A percentile compares a stretch with the other conserved stretches of the same genome.
Conservation (phyloP, 1,140 invertebrate genomes). For the Ceratosolen fusciceps region DNA sequence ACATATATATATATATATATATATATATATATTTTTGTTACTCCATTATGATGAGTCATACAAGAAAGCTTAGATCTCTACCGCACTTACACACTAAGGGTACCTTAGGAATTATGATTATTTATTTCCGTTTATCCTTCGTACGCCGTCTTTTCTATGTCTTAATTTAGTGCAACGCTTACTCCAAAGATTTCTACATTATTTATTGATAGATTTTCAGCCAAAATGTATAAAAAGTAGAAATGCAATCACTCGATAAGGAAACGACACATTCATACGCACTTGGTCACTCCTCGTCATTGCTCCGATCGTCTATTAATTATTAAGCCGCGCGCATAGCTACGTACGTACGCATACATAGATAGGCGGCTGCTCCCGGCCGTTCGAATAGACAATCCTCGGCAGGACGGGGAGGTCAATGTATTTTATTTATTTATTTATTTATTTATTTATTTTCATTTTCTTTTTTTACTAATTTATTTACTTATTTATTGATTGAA, state of each 20-base stretch:
- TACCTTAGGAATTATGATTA: not conserved
- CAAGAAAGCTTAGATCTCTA: not conserved
- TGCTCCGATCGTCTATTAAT: not conserved
- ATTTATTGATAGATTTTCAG: constrained; percentile 1
- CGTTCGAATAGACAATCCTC: too few species aligned
- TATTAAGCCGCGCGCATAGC: not conserved
- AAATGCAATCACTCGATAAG: constrained; percentile 10
- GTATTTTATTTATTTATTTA: too few species aligned
- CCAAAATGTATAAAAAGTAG: not conserved
- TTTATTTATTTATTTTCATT: too few species aligned
- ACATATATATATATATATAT: not conserved
- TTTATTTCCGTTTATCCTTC: not conserved
- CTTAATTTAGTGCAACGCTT: constrained; percentile 2
- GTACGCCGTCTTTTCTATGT: not conserved
- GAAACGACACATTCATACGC: not conserved
- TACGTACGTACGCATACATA: too few species aligned
- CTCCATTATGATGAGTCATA: not conserved
- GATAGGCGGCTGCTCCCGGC: too few species aligned
- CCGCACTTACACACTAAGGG: not conserved
- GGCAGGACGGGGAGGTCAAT: too few species aligned
- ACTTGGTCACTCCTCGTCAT: not conserved
- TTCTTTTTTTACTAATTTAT: too few species aligned
- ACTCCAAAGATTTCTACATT: not conserved
- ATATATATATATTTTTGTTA: not conserved
- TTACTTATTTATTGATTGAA: too few species aligned